A percentile compares a stretch with the other conserved stretches of the same genome.
phyloP scores from a whole-genome alignment of 2,888 invertebrate genomes.

The Oscheius onirici region DNA sequence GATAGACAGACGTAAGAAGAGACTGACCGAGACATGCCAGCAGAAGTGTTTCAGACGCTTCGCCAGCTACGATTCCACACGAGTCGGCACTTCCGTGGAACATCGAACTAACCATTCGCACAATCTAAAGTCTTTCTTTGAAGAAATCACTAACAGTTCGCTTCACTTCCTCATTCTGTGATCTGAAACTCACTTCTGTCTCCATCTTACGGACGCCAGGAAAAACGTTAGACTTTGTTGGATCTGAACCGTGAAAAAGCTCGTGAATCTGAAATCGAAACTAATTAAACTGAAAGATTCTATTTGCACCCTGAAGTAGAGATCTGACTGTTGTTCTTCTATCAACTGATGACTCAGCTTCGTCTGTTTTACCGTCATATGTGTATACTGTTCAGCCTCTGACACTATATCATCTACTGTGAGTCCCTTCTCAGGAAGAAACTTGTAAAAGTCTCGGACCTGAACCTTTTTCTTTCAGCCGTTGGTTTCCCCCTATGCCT shows the following conservation, averaged over 20 bases:
- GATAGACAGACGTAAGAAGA: neutral
- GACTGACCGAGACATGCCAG: slow-evolving; percentile 84
- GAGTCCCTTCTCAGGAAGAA: slow-evolving; percentile 77
- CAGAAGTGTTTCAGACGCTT: slow-evolving; percentile 96
- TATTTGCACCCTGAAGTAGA: neutral
- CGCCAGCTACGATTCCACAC: slow-evolving; percentile 86
- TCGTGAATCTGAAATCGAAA: slow-evolving; percentile 4
- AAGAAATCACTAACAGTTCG: no score
- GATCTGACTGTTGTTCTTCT: neutral
- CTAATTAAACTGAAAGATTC: neutral
- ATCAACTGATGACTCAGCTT: neutral
- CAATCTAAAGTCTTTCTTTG: slow-evolving; percentile 31
- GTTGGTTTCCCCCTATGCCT: no score
- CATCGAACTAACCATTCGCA: slow-evolving; percentile 75
- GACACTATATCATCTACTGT: slow-evolving; percentile 77
- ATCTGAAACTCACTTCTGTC: slow-evolving; percentile 35
- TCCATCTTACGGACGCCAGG: slow-evolving; percentile 79
- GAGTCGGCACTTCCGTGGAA: slow-evolving; percentile 85
- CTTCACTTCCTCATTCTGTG: neutral
- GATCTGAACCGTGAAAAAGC: slow-evolving; percentile 93
- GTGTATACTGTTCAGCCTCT: slow-evolving; percentile 75
- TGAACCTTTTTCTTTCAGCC: slow-evolving; percentile 18
- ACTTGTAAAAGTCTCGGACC: slow-evolving; percentile 65
- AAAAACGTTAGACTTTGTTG: slow-evolving; percentile 93
- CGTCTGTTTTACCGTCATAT: slow-evolving; percentile 29